Percentiles rank a stretch among this genome's conserved stretches.
These are phyloP conservation scores for Dryadula phaetusa DNA, from an alignment of 2,888 invertebrate species.

Conservation along the genomic window DNA sequence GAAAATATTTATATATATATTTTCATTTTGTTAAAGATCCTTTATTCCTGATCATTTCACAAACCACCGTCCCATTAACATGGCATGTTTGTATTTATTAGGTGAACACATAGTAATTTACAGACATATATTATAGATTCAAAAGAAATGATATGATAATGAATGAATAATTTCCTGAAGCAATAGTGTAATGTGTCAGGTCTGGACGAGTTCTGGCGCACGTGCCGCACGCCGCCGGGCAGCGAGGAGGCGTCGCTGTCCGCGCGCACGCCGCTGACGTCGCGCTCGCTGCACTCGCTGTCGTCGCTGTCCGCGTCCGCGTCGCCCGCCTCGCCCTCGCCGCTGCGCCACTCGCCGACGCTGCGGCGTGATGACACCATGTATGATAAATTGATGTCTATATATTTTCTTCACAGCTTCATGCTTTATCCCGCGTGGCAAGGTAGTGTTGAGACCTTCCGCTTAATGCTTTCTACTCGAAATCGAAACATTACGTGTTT, in stretches of 20 bases:
- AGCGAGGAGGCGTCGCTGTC: slow-evolving; percentile 71
- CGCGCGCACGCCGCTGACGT: slow-evolving; percentile 75
- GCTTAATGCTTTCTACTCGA: no score
- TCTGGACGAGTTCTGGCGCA: slow-evolving; percentile 79
- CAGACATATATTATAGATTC: no score
- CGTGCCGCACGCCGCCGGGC: slow-evolving; percentile 79
- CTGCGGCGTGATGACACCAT: slow-evolving; percentile 59
- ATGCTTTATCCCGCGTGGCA: not conserved
- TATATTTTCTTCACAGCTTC: not conserved
- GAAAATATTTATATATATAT: no score
- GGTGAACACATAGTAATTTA: no score
- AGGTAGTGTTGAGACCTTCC: no score
- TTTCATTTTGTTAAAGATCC: no score
- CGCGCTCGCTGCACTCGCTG: slow-evolving; percentile 78
- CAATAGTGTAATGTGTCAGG: slow-evolving; percentile 56
- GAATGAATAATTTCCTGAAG: no score
- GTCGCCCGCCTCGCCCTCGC: slow-evolving; percentile 49
- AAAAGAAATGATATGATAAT: no score
- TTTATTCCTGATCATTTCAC: no score
- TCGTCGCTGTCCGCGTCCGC: slow-evolving; percentile 67
- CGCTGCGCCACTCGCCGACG: slow-evolving; percentile 52
- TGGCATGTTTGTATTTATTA: no score
- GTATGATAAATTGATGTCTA: slow-evolving; percentile 42
- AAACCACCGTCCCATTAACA: no score
- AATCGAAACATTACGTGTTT: no score